Evolutionary conservation across 2,113 vertebrate genomes (phyloP).

Genomic region (Fulmarus glacialis): DNA sequence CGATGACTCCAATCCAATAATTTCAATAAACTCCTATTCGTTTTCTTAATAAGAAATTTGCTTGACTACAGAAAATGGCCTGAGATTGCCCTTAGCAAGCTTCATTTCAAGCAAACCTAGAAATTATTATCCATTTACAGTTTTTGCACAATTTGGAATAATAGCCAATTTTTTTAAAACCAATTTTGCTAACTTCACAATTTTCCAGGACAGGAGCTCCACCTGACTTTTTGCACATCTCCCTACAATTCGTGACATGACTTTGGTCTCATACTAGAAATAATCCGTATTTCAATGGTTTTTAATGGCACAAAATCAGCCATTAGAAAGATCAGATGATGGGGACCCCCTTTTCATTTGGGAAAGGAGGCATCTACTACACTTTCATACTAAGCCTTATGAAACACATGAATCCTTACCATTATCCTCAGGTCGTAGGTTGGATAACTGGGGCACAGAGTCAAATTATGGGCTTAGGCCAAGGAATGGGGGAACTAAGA

Average conservation of each 20-base stretch:
- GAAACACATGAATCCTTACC: neutral
- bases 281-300: neutral
- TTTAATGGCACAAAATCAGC: neutral
- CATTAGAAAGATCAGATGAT: neutral
- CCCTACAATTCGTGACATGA: neutral
- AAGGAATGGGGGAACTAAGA: neutral
- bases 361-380: neutral
- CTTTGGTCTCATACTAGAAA: neutral
- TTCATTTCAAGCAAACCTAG: neutral
- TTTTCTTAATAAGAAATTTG: constrained; percentile 37
- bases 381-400: neutral
- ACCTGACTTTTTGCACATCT: neutral
- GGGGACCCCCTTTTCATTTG: neutral
- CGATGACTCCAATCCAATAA: neutral
- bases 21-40: neutral
- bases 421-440: neutral
- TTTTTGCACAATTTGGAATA: neutral
- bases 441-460: neutral
- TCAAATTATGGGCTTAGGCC: neutral
- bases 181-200: neutral
- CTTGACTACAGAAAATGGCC: neutral
- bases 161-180: neutral
- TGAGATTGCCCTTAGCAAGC: neutral
- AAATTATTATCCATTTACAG: neutral
- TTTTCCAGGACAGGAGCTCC: neutral